Base-by-base conservation (phyloP, 2,113 vertebrate species). In the Genyomyrus donnyi region DNA sequence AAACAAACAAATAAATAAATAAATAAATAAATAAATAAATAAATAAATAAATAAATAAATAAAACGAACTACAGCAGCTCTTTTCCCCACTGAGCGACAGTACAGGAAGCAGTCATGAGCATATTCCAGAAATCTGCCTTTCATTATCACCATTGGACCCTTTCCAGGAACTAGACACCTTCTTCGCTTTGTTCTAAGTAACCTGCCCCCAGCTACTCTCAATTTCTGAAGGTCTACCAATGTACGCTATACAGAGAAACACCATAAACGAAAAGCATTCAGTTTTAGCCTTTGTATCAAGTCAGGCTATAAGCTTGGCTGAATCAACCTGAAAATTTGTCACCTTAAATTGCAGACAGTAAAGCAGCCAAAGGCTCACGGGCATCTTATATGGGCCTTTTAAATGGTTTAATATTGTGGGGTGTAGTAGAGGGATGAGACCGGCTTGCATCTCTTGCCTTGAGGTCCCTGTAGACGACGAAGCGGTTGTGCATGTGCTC, bases 401-500 rank as follows among this genome's bases (percentile, higher is more conserved):
- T 19, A 80, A 17, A 19, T 13, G 31, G 11, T 19, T 19, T 80
- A 42, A 80, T 80, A 80, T 42, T 3, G 6, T 8, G 17, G 74
- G 35, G 15, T 19, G 74, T 1, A 31, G n/a, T 1, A 6, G 74
- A 42, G 74, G 74, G 74, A 42, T 6, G 31, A 42, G 15, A 42
- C 2, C 3, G 17, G 35, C 35, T 0, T n/a, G 9, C 9, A 7
- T 0, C 0, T 0, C 74, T 96, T 92, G 98, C 98, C 97, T 99
- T 99, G 88, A 99, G 95, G 95, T 99, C 98, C 93, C 98, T 95
- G 95, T 99, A 99, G 39, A 99, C 98, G 0, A 99, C 98, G 9
- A 97, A 99, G 87, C 98, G 97, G 91, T 95, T 97, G 94, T 99
- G 98, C 98, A 99, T 99, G 94, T 99, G 98, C 42, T 99, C 98